These are phyloP conservation scores for Auanema freiburgensis DNA, from an alignment of 2,888 invertebrate species.

Conservation along the genomic window DNA sequence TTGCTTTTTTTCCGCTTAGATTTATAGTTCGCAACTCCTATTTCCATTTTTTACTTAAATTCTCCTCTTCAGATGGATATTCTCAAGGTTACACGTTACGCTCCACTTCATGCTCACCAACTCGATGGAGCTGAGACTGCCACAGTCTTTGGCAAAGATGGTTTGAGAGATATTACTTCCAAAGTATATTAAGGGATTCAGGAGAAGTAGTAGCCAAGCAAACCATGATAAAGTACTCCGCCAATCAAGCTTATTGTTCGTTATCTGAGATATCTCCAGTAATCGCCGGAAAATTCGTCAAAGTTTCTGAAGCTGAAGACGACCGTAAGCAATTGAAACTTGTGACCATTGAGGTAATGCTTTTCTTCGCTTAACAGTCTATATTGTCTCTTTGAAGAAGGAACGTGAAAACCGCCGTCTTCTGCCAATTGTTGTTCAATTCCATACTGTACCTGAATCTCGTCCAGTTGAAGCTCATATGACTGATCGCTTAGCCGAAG, in stretches of 20 bases:
- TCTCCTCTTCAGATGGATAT: slow-evolving; percentile 18
- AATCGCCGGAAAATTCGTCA: slow-evolving; percentile 36
- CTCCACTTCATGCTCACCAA: slow-evolving; percentile 17
- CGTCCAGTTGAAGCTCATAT: slow-evolving; percentile 39
- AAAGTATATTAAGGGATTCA: slow-evolving; percentile 14
- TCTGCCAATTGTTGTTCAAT: slow-evolving; percentile 48
- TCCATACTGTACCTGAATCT: slow-evolving; percentile 52
- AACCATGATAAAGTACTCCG: slow-evolving; percentile 54
- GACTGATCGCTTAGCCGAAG: slow-evolving; percentile 35
- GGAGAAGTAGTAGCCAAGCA: slow-evolving; percentile 52
- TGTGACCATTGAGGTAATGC: slow-evolving; percentile 48
- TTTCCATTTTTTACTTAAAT: too few species aligned
- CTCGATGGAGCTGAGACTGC: slow-evolving; percentile 18
- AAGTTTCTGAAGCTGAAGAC: slow-evolving; percentile 42
- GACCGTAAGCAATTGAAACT: slow-evolving; percentile 51
- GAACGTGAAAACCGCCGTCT: slow-evolving; percentile 48
- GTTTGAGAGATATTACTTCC: not conserved
- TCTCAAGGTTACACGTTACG: slow-evolving; percentile 17
- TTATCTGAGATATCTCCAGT: slow-evolving; percentile 30
- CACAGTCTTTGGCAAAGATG: slow-evolving; percentile 21
- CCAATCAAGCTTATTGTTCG: slow-evolving; percentile 56
- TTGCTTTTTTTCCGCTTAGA: too few species aligned
- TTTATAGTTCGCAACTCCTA: too few species aligned
- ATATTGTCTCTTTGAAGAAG: slow-evolving; percentile 39
- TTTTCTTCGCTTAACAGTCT: not conserved